phyloP scores from a whole-genome alignment of 2,113 vertebrate species.

The Capricornis sumatraensis region DNA sequence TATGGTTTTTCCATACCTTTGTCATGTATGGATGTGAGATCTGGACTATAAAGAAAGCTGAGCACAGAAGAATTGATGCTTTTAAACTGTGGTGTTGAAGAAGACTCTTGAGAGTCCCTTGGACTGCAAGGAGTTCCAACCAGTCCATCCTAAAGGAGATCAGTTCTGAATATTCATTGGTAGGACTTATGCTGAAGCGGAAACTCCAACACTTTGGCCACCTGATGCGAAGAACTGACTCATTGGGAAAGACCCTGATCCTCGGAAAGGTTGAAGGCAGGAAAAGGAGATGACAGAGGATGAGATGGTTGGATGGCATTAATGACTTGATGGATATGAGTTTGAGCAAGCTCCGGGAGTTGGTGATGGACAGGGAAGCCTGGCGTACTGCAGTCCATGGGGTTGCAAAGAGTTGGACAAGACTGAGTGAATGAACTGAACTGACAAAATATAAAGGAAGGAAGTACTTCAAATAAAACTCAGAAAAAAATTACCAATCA shows the following conservation, averaged over 20 bases:
- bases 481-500: background rate
- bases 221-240: background rate
- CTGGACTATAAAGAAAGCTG: background rate
- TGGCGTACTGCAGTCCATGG: background rate
- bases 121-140: background rate
- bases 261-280: background rate
- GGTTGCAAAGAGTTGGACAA: background rate
- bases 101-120: background rate
- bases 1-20: background rate
- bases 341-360: background rate
- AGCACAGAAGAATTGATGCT: background rate
- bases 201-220: background rate
- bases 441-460: background rate
- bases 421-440: background rate
- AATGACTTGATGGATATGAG: background rate
- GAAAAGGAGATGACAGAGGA: background rate
- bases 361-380: background rate
- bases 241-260: background rate
- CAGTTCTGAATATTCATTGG: background rate
- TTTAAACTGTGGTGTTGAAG: background rate
- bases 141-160: background rate
- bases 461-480: background rate
- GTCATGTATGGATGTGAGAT: background rate
- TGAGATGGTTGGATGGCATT: background rate
- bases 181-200: background rate